Percentiles rank a stretch among this genome's conserved stretches.
These are phyloP conservation scores for Valencia hispanica DNA, from an alignment of 2,797 vertebrate genomes.

Conservation along the genomic window DNA sequence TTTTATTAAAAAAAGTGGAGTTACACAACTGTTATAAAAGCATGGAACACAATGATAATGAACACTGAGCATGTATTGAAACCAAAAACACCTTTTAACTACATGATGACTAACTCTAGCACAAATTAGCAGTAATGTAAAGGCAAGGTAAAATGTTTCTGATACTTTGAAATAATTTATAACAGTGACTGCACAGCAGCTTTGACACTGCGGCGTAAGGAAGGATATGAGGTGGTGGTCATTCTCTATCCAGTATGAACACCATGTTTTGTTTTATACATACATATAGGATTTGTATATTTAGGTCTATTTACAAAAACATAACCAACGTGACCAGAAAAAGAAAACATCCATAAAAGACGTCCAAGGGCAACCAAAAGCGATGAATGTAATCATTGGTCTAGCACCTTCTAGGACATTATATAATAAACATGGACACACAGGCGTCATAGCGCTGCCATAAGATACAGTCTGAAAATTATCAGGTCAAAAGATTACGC, in stretches of 20 bases:
- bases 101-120: conserved; percentile 23
- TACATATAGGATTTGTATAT: conserved; percentile 31
- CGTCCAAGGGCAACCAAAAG: conserved; percentile 46
- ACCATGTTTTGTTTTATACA: conserved; percentile 38
- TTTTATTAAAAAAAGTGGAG: conserved; percentile 71
- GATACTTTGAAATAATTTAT: conserved; percentile 29
- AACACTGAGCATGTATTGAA: conserved; percentile 47
- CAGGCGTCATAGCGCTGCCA: conserved; percentile 30
- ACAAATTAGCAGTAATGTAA: conserved; percentile 34
- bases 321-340: conserved; percentile 1
- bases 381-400: conserved; percentile 44
- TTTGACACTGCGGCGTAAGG: conserved; percentile 27
- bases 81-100: conserved; percentile 26
- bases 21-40: conserved; percentile 72
- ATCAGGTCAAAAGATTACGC: not conserved
- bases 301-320: conserved; percentile 53
- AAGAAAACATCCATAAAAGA: conserved; percentile 4
- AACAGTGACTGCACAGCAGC: conserved; percentile 48
- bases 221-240: conserved; percentile 25
- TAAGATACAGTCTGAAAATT: conserved; percentile 21
- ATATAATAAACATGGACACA: conserved; percentile 49
- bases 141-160: conserved; percentile 35
- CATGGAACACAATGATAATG: conserved; percentile 48
- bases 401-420: conserved; percentile 45
- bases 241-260: conserved; percentile 40